Evolutionary conservation across 1,140 invertebrate genomes (phyloP).

Genomic region (Listronotus oregonensis): DNA sequence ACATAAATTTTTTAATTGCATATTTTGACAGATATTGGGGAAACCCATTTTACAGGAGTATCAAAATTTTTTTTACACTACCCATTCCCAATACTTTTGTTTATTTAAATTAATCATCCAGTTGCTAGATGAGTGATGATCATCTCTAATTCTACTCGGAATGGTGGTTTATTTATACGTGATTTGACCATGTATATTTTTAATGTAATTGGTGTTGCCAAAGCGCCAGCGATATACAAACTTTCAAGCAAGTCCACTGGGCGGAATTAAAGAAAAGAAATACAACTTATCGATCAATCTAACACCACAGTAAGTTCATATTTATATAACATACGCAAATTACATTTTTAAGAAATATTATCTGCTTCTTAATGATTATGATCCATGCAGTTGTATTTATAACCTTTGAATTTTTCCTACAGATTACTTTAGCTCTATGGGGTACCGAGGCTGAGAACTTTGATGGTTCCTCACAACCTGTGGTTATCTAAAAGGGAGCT

Average conservation of each 20-base stretch:
- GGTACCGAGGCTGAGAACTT: constrained; percentile 84
- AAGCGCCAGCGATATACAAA: constrained; percentile 72
- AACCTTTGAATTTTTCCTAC: constrained; percentile 13
- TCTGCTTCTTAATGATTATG: neutral
- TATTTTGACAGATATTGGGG: too few relatives aligned
- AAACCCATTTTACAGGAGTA: too few relatives aligned
- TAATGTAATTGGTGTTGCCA: constrained; percentile 91
- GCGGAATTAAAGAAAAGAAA: constrained; percentile 88
- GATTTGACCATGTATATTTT: constrained; percentile 40
- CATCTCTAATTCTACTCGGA: too few relatives aligned
- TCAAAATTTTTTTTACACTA: too few relatives aligned
- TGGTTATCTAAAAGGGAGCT: constrained; percentile 82
- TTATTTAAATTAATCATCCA: too few relatives aligned
- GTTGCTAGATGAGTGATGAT: too few relatives aligned
- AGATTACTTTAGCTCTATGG: constrained; percentile 77
- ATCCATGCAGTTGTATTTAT: neutral
- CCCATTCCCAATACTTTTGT: too few relatives aligned
- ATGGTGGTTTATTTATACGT: too few relatives aligned
- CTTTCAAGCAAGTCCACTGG: constrained; percentile 75
- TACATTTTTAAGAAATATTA: too few relatives aligned
- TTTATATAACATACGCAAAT: too few relatives aligned
- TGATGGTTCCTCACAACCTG: constrained; percentile 73
- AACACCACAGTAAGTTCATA: constrained; percentile 69
- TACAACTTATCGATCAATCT: constrained; percentile 85
- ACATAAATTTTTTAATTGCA: too few relatives aligned